Percentiles rank a stretch among this genome's conserved stretches.
Conservation (phyloP, 1,140 invertebrate species). For the Thrips palmi region DNA sequence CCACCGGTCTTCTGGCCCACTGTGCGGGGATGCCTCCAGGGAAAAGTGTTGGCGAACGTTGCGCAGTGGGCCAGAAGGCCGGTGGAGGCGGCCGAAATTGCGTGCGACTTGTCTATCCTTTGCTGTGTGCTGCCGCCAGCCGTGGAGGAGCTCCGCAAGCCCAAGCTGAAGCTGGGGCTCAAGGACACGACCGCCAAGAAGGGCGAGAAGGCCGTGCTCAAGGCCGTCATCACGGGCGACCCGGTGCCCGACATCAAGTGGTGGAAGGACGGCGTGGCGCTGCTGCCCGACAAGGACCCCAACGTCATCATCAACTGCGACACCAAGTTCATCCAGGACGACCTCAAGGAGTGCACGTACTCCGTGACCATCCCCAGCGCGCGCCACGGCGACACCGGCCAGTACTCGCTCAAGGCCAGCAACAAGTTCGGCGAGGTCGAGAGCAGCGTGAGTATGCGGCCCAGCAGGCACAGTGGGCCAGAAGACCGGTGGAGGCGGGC, state of each 20-base stretch:
- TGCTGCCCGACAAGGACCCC: constrained; percentile 25
- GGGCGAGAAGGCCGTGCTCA: constrained; percentile 48
- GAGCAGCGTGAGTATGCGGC: constrained; percentile 33
- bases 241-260: constrained; percentile 43
- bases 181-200: constrained; percentile 46
- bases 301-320: constrained; percentile 28
- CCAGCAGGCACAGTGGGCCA: too few species aligned
- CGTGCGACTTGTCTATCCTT: too few species aligned
- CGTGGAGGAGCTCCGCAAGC: constrained; percentile 51
- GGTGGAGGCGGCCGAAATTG: too few species aligned
- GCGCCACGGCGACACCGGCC: constrained; percentile 54
- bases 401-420: constrained; percentile 55
- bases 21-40: too few species aligned
- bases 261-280: constrained; percentile 25
- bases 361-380: constrained; percentile 44
- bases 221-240: constrained; percentile 60
- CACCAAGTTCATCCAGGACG: constrained; percentile 46
- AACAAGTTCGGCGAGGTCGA: constrained; percentile 59
- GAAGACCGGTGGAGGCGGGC: too few species aligned
- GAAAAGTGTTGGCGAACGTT: too few species aligned
- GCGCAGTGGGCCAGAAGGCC: too few species aligned
- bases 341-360: constrained; percentile 53
- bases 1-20: too few species aligned
- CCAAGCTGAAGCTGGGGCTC: constrained; percentile 48
- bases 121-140: too few species aligned